phyloP scores from a whole-genome alignment of 2,797 vertebrate genomes.

The Hippocampus kuda region DNA sequence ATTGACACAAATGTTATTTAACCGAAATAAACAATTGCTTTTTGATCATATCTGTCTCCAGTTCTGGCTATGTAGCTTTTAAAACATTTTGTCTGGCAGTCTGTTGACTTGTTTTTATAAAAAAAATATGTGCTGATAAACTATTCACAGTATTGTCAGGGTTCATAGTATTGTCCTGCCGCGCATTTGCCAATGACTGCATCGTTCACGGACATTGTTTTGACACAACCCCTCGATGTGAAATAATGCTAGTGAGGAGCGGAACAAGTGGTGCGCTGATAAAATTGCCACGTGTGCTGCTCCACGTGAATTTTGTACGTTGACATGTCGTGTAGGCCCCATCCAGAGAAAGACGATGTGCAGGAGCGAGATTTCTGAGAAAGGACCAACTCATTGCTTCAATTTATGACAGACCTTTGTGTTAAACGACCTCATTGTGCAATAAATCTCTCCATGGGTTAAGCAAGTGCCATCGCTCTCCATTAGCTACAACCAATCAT shows the following conservation, averaged over 20 bases:
- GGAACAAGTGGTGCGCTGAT: background rate
- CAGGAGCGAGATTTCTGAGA: constrained; percentile 13
- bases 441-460: constrained; percentile 6
- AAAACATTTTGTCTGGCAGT: background rate
- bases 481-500: background rate
- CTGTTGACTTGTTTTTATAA: background rate
- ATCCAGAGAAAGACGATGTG: constrained; percentile 15
- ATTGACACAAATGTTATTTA: background rate
- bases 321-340: constrained; percentile 10
- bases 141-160: too few species aligned
- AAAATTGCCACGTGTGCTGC: background rate
- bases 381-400: constrained; percentile 14
- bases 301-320: constrained; percentile 9
- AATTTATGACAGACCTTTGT: constrained; percentile 19
- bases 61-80: background rate
- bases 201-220: background rate
- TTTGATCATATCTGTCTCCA: background rate
- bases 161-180: too few species aligned
- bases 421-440: constrained; percentile 6
- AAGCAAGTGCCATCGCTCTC: constrained; percentile 7
- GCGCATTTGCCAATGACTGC: background rate
- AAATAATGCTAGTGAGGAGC: background rate
- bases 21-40: background rate
- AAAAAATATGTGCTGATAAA: background rate
- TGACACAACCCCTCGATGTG: background rate